Percentiles rank a stretch among this genome's conserved stretches.
Evolutionary conservation across 2,797 vertebrate species (phyloP).

Genomic region (Anas flavirostris): DNA sequence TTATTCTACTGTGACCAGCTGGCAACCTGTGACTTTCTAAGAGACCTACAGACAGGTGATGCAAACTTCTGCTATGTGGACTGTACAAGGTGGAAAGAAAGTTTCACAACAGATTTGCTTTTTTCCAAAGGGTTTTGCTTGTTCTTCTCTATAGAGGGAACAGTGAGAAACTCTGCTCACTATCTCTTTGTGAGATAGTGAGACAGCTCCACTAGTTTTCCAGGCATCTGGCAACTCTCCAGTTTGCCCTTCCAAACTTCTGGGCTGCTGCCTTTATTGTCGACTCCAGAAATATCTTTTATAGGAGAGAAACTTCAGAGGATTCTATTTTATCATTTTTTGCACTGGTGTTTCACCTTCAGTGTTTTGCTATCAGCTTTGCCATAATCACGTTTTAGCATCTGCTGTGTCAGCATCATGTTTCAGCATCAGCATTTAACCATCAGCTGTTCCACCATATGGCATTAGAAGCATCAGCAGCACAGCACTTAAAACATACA

Average conservation of each 20-base stretch:
- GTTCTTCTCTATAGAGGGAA: neutral
- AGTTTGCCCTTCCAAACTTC: neutral
- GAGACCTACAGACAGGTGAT: neutral
- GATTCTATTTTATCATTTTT: neutral
- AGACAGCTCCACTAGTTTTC: neutral
- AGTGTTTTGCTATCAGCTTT: constrained; percentile 48
- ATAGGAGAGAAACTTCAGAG: neutral
- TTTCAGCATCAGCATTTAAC: constrained; percentile 72
- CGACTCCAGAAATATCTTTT: neutral
- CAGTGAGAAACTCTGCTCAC: neutral
- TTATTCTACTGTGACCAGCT: constrained; percentile 19
- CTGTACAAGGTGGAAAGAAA: neutral
- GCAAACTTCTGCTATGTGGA: neutral
- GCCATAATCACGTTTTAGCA: constrained; percentile 55
- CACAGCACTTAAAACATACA: neutral
- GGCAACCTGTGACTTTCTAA: neutral
- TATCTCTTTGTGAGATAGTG: neutral
- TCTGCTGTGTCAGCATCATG: constrained; percentile 71
- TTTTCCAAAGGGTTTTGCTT: neutral
- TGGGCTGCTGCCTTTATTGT: neutral
- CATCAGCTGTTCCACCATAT: constrained; percentile 77
- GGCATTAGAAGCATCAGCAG: constrained; percentile 57
- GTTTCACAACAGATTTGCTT: neutral
- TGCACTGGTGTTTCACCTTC: constrained; percentile 60
- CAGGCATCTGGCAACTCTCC: neutral